Conservation (phyloP, 2,113 vertebrate species). For the Aplodontia rufa region DNA sequence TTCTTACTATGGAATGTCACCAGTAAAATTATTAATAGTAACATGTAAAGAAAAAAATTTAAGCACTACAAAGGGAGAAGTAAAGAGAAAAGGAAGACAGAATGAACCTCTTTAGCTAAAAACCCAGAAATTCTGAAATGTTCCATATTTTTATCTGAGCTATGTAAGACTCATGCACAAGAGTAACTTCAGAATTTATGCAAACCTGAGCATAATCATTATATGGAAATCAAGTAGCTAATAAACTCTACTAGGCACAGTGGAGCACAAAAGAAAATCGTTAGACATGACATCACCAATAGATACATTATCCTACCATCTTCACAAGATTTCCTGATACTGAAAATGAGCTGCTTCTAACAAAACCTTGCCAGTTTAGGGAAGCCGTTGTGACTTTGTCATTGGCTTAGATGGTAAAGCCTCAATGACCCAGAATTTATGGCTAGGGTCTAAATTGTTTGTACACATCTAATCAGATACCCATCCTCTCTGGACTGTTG, state of each 20-base stretch:
- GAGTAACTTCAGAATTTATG: not conserved
- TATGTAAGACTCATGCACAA: not conserved
- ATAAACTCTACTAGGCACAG: not conserved
- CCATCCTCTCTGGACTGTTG: not conserved
- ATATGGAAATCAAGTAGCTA: not conserved
- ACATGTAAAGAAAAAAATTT: not conserved
- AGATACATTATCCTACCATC: not conserved
- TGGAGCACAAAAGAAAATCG: not conserved
- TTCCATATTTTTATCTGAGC: not conserved
- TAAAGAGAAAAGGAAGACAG: not conserved
- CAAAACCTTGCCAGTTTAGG: not conserved
- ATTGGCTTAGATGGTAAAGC: not conserved
- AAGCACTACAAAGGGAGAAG: not conserved
- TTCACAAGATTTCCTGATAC: not conserved
- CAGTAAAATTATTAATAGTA: constrained; percentile 18
- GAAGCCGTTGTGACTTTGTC: not conserved
- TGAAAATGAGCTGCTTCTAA: not conserved
- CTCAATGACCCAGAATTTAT: not conserved
- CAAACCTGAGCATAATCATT: not conserved
- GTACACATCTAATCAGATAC: not conserved
- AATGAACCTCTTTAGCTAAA: not conserved
- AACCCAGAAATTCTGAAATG: not conserved
- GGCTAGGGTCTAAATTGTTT: not conserved
- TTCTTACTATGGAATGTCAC: not conserved
- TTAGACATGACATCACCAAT: not conserved